A percentile compares a stretch with the other conserved stretches of the same genome.
Evolutionary conservation across 2,113 vertebrate genomes (phyloP).

Genomic region (Acanthochromis polyacanthus): DNA sequence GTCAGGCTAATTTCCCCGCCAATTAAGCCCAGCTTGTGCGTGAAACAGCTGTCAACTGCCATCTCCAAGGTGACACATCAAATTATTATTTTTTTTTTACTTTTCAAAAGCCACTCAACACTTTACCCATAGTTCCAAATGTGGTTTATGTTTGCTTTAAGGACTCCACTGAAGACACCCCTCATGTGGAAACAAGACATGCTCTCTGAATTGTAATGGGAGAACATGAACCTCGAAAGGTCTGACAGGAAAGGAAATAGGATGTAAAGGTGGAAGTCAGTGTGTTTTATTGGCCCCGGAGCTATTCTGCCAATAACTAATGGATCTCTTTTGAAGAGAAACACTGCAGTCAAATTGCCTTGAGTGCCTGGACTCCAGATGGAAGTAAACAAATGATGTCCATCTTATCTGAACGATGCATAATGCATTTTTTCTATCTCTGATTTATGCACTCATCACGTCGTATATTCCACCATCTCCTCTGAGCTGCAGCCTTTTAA

Average conservation of each 20-base stretch:
- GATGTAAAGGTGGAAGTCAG: conserved; percentile 62
- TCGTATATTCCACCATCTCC: conserved; percentile 59
- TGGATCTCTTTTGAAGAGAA: conserved; percentile 65
- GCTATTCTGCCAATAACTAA: conserved; percentile 65
- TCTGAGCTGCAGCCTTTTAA: conserved; percentile 66
- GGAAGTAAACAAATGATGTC: conserved; percentile 71
- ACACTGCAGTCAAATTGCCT: conserved; percentile 67
- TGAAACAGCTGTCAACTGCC: conserved; percentile 82
- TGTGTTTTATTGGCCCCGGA: conserved; percentile 67
- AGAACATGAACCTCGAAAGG: conserved; percentile 36
- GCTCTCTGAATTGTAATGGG: conserved; percentile 31
- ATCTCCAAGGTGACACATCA: conserved; percentile 83
- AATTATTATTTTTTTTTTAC: conserved; percentile 59
- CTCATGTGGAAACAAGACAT: conserved; percentile 4
- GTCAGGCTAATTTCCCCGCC: conserved; percentile 80
- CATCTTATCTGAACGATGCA: conserved; percentile 68
- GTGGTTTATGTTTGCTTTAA: conserved; percentile 35
- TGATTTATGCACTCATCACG: conserved; percentile 71
- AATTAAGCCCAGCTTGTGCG: conserved; percentile 79
- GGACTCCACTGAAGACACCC: conserved; percentile 1
- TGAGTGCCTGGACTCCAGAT: conserved; percentile 73
- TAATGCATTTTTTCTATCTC: conserved; percentile 67
- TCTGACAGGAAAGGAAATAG: conserved; percentile 52
- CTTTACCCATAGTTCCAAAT: conserved; percentile 45
- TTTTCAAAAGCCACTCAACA: conserved; percentile 47